Evolutionary conservation across 2,888 invertebrate species (phyloP).

Genomic region (Callyntrura guangdongensis): DNA sequence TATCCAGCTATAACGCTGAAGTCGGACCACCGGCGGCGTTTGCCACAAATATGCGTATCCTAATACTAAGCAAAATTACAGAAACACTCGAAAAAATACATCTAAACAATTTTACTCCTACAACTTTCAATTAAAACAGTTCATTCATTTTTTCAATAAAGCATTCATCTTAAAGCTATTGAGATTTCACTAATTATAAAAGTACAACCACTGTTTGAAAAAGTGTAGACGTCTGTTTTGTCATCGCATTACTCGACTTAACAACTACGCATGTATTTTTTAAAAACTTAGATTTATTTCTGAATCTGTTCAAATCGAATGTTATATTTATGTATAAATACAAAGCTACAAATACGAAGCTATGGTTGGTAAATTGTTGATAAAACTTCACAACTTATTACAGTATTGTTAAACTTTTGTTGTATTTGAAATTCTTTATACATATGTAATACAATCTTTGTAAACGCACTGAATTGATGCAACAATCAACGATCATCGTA

Average conservation of each 20-base stretch:
- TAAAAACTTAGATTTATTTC: not conserved
- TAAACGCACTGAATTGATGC: constrained; percentile 63
- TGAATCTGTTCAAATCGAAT: not conserved
- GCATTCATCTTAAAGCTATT: constrained; percentile 31
- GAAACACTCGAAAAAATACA: not conserved
- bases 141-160: not conserved
- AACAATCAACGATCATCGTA: constrained; percentile 71
- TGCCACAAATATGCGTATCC: not conserved
- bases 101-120: not conserved
- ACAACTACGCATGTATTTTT: not conserved
- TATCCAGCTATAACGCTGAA: constrained; percentile 56
- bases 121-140: not conserved
- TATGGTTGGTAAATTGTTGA: constrained; percentile 30
- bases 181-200: constrained; percentile 31
- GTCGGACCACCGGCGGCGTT: not conserved
- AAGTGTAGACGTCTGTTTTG: constrained; percentile 28
- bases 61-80: not conserved
- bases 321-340: not conserved
- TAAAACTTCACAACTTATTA: constrained; percentile 7
- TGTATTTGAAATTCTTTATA: constrained; percentile 21
- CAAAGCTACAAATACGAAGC: constrained; percentile 24
- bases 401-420: constrained; percentile 1
- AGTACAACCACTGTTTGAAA: constrained; percentile 1
- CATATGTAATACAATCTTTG: constrained; percentile 67
- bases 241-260: not conserved